A percentile compares a stretch with the other conserved stretches of the same genome.
phyloP scores from a whole-genome alignment of 2,113 vertebrate species.

The Pedetes capensis region DNA sequence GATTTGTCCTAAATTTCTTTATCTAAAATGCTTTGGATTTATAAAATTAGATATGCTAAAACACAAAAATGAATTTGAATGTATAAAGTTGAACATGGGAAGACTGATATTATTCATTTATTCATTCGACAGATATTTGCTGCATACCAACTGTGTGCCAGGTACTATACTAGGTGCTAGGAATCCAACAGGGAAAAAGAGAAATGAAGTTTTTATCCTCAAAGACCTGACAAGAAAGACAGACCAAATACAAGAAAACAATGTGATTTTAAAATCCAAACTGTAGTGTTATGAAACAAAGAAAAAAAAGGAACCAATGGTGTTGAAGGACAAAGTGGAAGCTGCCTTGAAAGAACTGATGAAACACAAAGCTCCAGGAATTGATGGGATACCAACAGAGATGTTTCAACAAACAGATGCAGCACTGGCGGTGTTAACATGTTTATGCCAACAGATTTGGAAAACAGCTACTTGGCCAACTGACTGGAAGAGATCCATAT shows the following conservation, averaged over 20 bases:
- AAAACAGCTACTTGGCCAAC: too few relatives aligned
- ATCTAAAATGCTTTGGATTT: neutral
- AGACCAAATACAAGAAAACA: neutral
- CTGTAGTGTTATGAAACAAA: neutral
- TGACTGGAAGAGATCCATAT: too few relatives aligned
- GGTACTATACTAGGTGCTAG: neutral
- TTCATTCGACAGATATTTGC: neutral
- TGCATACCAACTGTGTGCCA: neutral
- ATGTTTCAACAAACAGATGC: too few relatives aligned
- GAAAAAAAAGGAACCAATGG: too few relatives aligned
- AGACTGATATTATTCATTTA: conserved; percentile 11
- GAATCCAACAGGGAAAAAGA: neutral
- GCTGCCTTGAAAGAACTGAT: too few relatives aligned
- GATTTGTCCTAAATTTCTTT: neutral
- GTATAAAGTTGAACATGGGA: neutral
- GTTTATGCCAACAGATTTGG: too few relatives aligned
- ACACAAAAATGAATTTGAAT: neutral
- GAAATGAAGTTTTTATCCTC: neutral
- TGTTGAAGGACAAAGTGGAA: too few relatives aligned
- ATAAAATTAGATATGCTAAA: conserved; percentile 12
- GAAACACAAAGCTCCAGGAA: too few relatives aligned
- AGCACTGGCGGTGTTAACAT: too few relatives aligned
- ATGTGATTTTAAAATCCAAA: neutral
- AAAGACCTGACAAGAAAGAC: neutral
- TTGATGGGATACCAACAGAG: too few relatives aligned